Evolutionary conservation across 2,797 vertebrate species (phyloP), one percentile per base, ranked within the genome.

Genomic region (Carduelis carduelis): DNA sequence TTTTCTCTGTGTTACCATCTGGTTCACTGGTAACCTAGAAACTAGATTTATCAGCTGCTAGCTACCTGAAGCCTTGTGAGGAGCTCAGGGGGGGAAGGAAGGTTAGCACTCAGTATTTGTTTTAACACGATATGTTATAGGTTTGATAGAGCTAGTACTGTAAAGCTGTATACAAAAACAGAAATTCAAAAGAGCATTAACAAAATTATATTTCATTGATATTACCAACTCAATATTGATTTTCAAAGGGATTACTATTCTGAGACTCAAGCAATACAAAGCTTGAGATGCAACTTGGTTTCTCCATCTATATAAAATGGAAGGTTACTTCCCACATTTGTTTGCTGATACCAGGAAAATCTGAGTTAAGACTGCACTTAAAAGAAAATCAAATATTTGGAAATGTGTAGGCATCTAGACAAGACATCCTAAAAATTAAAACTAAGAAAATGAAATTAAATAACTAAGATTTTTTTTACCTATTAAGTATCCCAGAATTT

Each of bases 1-100:
- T 83, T 60, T 16, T 61, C 41, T 78, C 6, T 91, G 52, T 83
- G 59, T 57, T 95, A 93, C 95, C 91, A 94, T 94, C 87, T 95
- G 88, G 63, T 94, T 69, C 39, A 15, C 56, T 90, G 83, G 93
- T 96, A 97, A 95, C 96, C 92, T 97, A 97, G 96, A 97, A 96
- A 98, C 94, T 86, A 91, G 44, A 47, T 53, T 91, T 89, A 94
- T 95, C 93, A 92, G 70, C 74, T 90, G 39, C 78, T 95, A 76
- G 60, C 85, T 94, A 97, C 89, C 87, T 94, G 83, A 94, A 87
- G 32, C 23, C 56, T 88, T 89, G n/a, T 76, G 50, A 75, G 41
- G 65, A 89, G 35, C 2, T 3, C 28, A 63, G 34, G 35, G 41
- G 28, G 14, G 12, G 77, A 76, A 79, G 47, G 16, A 85, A 60